Evolutionary conservation across 2,888 invertebrate genomes (phyloP).

Genomic region (Cordylochernes scorpioides): DNA sequence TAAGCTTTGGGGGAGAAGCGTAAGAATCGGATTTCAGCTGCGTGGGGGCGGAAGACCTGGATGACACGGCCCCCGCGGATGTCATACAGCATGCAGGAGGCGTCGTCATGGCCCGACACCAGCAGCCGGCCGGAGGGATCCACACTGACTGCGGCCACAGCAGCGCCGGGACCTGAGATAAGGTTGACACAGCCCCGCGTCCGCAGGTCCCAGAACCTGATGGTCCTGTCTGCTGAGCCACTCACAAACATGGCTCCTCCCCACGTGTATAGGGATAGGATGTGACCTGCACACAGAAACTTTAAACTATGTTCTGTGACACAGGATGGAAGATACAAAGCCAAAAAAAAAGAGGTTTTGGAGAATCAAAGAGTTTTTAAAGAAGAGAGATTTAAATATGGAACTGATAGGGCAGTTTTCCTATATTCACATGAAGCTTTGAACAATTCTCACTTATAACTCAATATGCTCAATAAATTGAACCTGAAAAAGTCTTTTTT

Average conservation of each 20-base stretch:
- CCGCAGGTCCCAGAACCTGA: constrained; percentile 92
- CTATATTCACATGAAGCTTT: too few relatives aligned
- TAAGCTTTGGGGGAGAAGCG: constrained; percentile 91
- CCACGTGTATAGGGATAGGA: constrained; percentile 81
- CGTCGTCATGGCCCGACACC: constrained; percentile 88
- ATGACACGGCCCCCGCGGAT: constrained; percentile 70
- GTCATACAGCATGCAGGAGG: constrained; percentile 70
- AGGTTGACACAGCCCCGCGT: constrained; percentile 76
- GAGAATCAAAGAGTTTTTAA: too few relatives aligned
- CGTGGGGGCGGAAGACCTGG: constrained; percentile 80
- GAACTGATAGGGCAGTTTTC: too few relatives aligned
- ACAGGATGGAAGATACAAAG: too few relatives aligned
- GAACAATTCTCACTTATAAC: too few relatives aligned
- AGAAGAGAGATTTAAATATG: too few relatives aligned
- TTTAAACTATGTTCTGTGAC: too few relatives aligned
- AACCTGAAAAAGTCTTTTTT: too few relatives aligned
- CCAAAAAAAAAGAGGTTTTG: too few relatives aligned
- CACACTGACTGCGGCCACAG: constrained; percentile 76
- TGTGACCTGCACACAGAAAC: constrained; percentile 35
- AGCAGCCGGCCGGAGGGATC: constrained; percentile 83
- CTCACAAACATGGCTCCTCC: constrained; percentile 91
- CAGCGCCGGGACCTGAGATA: constrained; percentile 46
- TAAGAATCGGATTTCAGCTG: constrained; percentile 72
- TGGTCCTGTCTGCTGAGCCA: constrained; percentile 86
- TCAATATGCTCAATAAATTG: too few relatives aligned